These are phyloP conservation scores for Blastobasis lacticolella DNA, from an alignment of 2,888 invertebrate species.

Conservation along the genomic window DNA sequence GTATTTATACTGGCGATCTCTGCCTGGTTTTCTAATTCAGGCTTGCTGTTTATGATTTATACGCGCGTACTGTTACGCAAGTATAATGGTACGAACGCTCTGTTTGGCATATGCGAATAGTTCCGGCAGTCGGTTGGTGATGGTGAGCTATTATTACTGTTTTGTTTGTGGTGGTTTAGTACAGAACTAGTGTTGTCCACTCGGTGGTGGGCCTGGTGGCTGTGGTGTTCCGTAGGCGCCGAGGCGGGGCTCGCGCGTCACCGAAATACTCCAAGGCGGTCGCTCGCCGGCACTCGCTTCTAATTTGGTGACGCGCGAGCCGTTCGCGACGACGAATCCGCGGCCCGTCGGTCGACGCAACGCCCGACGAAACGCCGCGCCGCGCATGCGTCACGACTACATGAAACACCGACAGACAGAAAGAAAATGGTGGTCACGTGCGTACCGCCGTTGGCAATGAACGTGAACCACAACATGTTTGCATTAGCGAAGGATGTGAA, in stretches of 20 bases:
- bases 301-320: slow-evolving; percentile 64
- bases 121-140: slow-evolving; percentile 8
- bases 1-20: not conserved
- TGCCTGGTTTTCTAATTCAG: not conserved
- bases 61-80: too few relatives aligned
- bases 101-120: too few relatives aligned
- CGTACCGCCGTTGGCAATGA: slow-evolving; percentile 25
- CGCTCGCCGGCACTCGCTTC: slow-evolving; percentile 47
- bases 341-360: slow-evolving; percentile 19
- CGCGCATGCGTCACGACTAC: slow-evolving; percentile 1
- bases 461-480: slow-evolving; percentile 20
- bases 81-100: too few relatives aligned
- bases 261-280: slow-evolving; percentile 36
- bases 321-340: slow-evolving; percentile 16
- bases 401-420: slow-evolving; percentile 24
- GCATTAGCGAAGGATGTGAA: not conserved
- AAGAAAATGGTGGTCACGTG: slow-evolving; percentile 17
- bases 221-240: slow-evolving; percentile 41
- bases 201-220: slow-evolving; percentile 35
- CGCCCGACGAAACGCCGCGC: slow-evolving; percentile 6
- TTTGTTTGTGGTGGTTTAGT: slow-evolving; percentile 30
- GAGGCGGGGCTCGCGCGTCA: slow-evolving; percentile 61
- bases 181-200: not conserved
- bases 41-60: too few relatives aligned
- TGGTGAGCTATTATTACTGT: slow-evolving; percentile 34